A percentile compares a stretch with the other conserved stretches of the same genome.
These are phyloP conservation scores for Sternotherus odoratus DNA, from an alignment of 2,797 vertebrate genomes.

Conservation along the genomic window DNA sequence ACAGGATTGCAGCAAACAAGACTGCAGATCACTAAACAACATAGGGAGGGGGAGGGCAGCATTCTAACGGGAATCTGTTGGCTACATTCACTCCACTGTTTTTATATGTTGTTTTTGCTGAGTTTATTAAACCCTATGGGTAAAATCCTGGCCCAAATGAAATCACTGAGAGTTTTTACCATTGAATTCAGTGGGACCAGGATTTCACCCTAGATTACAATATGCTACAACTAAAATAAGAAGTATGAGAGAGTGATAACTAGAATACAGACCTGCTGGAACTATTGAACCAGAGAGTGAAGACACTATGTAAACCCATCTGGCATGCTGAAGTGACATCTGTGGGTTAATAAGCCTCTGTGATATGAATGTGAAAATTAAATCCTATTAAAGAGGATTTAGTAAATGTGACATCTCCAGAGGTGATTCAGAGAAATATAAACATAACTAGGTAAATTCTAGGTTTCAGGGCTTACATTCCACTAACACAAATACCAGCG, in stretches of 20 bases:
- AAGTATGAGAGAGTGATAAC: neutral
- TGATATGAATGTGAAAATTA: neutral
- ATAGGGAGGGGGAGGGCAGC: neutral
- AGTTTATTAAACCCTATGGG: neutral
- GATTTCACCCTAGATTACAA: neutral
- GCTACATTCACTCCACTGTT: neutral
- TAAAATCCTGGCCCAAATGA: neutral
- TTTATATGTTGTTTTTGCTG: neutral
- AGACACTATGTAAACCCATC: neutral
- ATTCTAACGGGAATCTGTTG: neutral
- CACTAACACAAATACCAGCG: neutral
- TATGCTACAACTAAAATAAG: neutral
- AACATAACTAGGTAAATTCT: neutral
- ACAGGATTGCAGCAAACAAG: constrained; percentile 25
- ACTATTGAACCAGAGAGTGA: neutral
- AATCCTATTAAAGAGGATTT: neutral
- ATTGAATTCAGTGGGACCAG: neutral
- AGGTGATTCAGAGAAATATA: neutral
- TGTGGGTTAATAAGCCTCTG: neutral
- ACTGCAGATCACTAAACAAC: neutral
- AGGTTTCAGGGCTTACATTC: neutral
- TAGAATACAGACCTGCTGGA: neutral
- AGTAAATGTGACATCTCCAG: neutral
- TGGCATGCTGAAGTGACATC: constrained; percentile 2
- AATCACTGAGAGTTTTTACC: neutral